Evolutionary conservation across 2,888 invertebrate species (phyloP).

Genomic region (Hirtodrosophila confusa): DNA sequence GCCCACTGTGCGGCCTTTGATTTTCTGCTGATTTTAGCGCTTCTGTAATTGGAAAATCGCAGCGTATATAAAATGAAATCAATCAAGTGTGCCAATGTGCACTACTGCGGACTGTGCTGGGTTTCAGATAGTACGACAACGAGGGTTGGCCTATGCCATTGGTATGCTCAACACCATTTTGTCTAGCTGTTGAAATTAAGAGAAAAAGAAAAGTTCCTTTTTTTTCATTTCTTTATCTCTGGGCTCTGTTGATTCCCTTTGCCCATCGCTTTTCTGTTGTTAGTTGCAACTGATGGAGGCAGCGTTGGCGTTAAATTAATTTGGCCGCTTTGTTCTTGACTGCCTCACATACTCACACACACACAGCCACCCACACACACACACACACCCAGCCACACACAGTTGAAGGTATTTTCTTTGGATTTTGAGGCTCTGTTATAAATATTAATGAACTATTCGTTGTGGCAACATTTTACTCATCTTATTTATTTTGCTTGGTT

Average conservation of each 20-base stretch:
- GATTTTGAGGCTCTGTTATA: slow-evolving; percentile 49
- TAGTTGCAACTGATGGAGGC: slow-evolving; percentile 43
- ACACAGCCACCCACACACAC: slow-evolving; percentile 2
- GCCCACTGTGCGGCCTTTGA: slow-evolving; percentile 58
- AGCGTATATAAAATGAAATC: slow-evolving; percentile 81
- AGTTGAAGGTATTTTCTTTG: slow-evolving; percentile 34
- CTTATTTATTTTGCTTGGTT: slow-evolving; percentile 41
- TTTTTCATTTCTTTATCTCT: slow-evolving; percentile 64
- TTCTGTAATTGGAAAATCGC: slow-evolving; percentile 81
- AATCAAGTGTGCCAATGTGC: slow-evolving; percentile 80
- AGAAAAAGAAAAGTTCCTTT: slow-evolving; percentile 47
- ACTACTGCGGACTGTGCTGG: slow-evolving; percentile 62
- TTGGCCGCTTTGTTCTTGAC: slow-evolving; percentile 66
- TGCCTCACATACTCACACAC: slow-evolving; percentile 8
- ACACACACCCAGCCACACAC: slow-evolving; percentile 5
- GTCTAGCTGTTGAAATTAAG: slow-evolving; percentile 71
- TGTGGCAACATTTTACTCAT: slow-evolving; percentile 24
- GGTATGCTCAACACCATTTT: slow-evolving; percentile 61
- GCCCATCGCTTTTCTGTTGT: slow-evolving; percentile 25
- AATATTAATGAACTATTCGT: slow-evolving; percentile 73
- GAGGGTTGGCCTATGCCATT: slow-evolving; percentile 56
- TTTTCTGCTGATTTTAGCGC: slow-evolving; percentile 73
- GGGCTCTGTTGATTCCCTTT: slow-evolving; percentile 66
- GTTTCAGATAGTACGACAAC: slow-evolving; percentile 34
- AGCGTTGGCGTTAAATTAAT: slow-evolving; percentile 73